Conservation (phyloP, 2,888 invertebrate genomes). For the Sinotaia quadrata region DNA sequence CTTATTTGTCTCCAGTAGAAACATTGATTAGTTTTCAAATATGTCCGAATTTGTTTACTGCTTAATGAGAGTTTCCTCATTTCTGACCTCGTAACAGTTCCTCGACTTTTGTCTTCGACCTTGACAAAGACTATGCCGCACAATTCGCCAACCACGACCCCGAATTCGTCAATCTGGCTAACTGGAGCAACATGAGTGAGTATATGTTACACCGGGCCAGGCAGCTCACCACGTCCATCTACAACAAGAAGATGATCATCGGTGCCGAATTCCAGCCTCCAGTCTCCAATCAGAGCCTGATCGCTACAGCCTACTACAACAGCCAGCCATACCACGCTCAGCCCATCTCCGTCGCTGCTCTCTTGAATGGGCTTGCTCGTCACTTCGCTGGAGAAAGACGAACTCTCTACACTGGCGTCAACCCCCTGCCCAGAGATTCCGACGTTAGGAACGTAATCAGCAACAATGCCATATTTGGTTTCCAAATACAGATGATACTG, state of each 20-base stretch:
- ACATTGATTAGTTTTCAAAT: too few species aligned
- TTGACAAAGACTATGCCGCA: not conserved
- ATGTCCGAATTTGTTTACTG: too few species aligned
- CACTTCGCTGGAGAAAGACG: slow-evolving; percentile 28
- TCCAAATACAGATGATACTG: slow-evolving; percentile 53
- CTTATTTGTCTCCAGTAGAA: too few species aligned
- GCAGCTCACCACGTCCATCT: slow-evolving; percentile 60
- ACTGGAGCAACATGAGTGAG: not conserved
- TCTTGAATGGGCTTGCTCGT: slow-evolving; percentile 42
- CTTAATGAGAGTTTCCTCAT: too few species aligned
- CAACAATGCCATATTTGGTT: slow-evolving; percentile 35
- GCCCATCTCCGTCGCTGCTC: slow-evolving; percentile 77
- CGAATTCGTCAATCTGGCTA: not conserved
- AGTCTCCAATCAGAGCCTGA: slow-evolving; percentile 8
- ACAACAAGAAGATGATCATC: slow-evolving; percentile 67
- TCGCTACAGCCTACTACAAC: slow-evolving; percentile 79
- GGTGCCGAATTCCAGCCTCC: slow-evolving; percentile 49
- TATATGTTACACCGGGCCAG: slow-evolving; percentile 41
- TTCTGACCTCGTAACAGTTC: too few species aligned
- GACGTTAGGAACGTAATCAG: slow-evolving; percentile 35
- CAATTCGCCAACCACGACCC: not conserved
- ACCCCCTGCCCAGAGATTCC: slow-evolving; percentile 39
- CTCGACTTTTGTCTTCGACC: not conserved
- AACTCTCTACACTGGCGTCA: slow-evolving; percentile 41
- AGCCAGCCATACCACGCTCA: slow-evolving; percentile 85